Evolutionary conservation across 1,140 invertebrate species (phyloP), one percentile per base, ranked within the genome.

Genomic region (Aphis gossypii): DNA sequence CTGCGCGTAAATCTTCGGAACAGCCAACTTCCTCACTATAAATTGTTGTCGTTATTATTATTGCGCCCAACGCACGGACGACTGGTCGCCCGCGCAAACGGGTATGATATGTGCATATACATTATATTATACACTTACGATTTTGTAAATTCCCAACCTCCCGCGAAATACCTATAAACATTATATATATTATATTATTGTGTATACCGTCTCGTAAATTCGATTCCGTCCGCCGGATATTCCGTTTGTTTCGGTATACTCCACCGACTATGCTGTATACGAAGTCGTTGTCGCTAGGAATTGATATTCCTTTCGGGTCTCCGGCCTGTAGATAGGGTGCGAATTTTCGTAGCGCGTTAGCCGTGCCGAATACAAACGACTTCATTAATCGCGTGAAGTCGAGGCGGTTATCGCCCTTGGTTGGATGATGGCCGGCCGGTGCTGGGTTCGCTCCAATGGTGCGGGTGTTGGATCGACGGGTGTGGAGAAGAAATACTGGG

Each of bases 311-410:
- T 46, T 48, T 92, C 41, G 90, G 41, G 90, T 90, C 38, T 68
- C 56, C 35, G 89, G 56, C 89, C 44, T 6, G 90, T n/a, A 76
- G 60, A 76, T 76, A 76, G 90, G 90, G 90, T 92, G 60, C 25
- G 60, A 82, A 92, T 92, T 92, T 92, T 92, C 90, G 44, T 68
- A 25, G 38, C n/a, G 56, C 89, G 56, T 60, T 54, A 21, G 38
- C 89, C 25, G 25, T n/a, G 8, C 44, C 90, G 90, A 92, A 92
- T 92, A 82, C 68, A 92, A 92, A 92, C 90, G 90, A 92, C 90
- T 82, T 92, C 60, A 92, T 92, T 92, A 92, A 89, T 89, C 87
- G 87, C 41, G 41, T 2, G 82, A 18, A 41, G 82, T 46, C 44
- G 46, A 1, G 25, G 25, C 25, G 84, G 84, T 48, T 48, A 87